Evolutionary conservation across 2,113 vertebrate species (phyloP).

Genomic region (Rhabdornis inornatus): DNA sequence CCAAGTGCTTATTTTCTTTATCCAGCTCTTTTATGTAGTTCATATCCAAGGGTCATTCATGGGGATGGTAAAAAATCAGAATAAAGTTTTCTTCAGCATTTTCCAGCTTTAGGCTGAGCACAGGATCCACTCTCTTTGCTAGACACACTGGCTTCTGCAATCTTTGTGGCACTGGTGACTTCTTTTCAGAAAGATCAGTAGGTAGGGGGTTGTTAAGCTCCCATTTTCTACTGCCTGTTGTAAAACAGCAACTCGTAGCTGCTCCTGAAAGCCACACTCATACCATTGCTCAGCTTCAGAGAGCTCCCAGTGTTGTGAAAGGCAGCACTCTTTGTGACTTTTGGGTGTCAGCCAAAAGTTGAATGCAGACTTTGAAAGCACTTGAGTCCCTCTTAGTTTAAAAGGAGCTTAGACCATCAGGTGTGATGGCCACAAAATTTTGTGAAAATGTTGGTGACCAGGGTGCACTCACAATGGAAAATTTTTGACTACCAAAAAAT

Average conservation of each 20-base stretch:
- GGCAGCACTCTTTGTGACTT: neutral
- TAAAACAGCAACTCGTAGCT: neutral
- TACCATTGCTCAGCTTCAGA: neutral
- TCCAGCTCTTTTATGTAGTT: neutral
- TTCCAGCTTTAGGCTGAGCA: neutral
- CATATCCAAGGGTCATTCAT: neutral
- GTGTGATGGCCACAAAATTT: neutral
- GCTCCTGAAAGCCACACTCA: neutral
- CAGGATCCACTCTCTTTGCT: neutral
- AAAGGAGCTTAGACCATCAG: neutral
- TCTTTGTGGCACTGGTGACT: neutral
- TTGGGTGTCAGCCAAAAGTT: neutral
- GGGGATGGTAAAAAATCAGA: neutral
- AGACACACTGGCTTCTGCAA: neutral
- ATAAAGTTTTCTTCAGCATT: neutral
- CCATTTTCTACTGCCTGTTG: neutral
- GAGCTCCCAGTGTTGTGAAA: neutral
- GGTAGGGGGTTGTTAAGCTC: neutral
- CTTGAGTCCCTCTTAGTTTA: rapidly evolving
- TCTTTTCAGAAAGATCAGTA: neutral
- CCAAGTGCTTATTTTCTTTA: neutral
- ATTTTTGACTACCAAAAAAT: neutral
- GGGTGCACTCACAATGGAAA: neutral
- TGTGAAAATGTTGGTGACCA: neutral
- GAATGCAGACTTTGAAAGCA: neutral